These are phyloP conservation scores for Isurus oxyrinchus DNA, from an alignment of 2,113 vertebrate genomes.

Conservation along the genomic window DNA sequence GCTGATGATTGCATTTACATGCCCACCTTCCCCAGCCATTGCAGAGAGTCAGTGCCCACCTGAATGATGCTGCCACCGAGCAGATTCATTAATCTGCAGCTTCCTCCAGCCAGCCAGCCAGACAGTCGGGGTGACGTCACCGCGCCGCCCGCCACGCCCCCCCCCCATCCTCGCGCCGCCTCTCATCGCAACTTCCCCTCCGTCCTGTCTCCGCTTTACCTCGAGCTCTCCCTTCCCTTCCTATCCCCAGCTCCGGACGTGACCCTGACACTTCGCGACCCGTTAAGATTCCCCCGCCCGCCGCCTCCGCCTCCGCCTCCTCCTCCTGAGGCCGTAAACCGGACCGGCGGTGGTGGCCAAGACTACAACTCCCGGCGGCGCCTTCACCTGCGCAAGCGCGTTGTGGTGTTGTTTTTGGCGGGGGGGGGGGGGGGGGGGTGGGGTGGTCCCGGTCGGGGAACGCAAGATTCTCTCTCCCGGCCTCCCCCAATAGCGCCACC, in stretches of 20 bases:
- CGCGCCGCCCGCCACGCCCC: background rate
- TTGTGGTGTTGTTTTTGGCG: no score
- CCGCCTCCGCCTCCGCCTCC: no score
- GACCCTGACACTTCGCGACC: no score
- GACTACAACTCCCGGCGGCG: conserved; percentile 17
- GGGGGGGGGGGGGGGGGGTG: background rate
- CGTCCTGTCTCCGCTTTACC: background rate
- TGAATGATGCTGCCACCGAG: background rate
- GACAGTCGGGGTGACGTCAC: background rate
- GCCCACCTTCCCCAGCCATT: conserved; percentile 34
- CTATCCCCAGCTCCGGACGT: no score
- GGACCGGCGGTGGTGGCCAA: background rate
- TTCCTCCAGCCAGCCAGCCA: background rate
- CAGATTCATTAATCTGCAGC: conserved; percentile 14
- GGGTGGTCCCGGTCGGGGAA: no score
- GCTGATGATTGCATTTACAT: background rate
- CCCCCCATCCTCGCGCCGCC: background rate
- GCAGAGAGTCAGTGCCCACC: conserved; percentile 23
- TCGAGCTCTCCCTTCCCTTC: no score
- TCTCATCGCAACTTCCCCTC: background rate
- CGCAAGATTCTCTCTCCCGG: background rate
- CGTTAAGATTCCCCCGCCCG: no score
- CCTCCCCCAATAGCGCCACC: background rate
- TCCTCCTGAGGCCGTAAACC: no score
- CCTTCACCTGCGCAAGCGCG: background rate